These are phyloP conservation scores for Chionis minor DNA, from an alignment of 2,113 vertebrate genomes.

Conservation along the genomic window DNA sequence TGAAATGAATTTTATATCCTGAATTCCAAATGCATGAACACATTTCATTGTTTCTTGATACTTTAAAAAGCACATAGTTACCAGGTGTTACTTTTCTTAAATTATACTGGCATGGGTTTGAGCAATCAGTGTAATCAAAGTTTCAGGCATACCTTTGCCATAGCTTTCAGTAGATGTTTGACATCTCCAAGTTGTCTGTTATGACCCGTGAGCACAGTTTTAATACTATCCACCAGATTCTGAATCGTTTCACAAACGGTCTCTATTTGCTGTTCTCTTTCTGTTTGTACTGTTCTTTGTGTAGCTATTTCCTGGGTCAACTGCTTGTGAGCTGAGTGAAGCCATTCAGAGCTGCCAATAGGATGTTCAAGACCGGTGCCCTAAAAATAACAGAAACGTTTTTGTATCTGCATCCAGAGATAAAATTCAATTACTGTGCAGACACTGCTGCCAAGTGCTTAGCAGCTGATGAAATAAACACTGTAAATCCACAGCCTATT, in stretches of 20 bases:
- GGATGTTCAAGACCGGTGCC: slow-evolving; percentile 85
- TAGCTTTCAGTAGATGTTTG: slow-evolving; percentile 94
- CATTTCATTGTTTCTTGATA: background rate
- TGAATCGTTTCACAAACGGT: slow-evolving; percentile 90
- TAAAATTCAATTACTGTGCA: background rate
- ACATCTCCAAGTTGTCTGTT: slow-evolving; percentile 95
- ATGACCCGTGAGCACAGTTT: slow-evolving; percentile 92
- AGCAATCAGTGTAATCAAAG: background rate
- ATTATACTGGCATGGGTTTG: background rate
- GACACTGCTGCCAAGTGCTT: background rate
- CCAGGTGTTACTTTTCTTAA: background rate
- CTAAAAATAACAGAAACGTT: slow-evolving; percentile 70
- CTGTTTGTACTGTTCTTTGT: slow-evolving; percentile 85
- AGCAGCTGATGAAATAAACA: background rate
- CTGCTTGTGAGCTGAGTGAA: slow-evolving; percentile 88
- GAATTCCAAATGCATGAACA: background rate
- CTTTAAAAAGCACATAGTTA: background rate
- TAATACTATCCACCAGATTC: slow-evolving; percentile 93
- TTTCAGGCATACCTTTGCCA: slow-evolving; percentile 89
- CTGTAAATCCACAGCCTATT: background rate
- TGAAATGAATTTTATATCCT: background rate
- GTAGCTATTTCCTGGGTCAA: slow-evolving; percentile 88
- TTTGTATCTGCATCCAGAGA: background rate
- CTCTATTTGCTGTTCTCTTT: slow-evolving; percentile 93
- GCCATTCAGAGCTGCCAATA: slow-evolving; percentile 94